Evolutionary conservation across 2,113 vertebrate species (phyloP), one percentile per base, ranked within the genome.

Genomic region (Glareola pratincola): DNA sequence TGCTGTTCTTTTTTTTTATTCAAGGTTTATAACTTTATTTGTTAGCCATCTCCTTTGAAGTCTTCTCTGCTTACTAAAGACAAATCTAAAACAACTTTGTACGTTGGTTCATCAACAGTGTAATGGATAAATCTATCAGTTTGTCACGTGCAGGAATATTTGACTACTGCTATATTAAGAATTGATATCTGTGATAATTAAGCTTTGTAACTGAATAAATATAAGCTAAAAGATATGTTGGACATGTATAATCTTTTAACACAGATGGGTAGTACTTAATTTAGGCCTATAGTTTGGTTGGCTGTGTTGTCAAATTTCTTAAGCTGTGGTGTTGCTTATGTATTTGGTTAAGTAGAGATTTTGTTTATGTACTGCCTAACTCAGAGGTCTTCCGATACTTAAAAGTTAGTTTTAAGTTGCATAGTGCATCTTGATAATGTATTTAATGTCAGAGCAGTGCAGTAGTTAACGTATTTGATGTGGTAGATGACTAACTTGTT

Each of bases 321-420:
- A 74, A 68, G 2, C 5, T 81, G 11, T 0, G 0, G 5, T 27
- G 10, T 47, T 94, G 43, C 59, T 80, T 62, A 47, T 43, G 6
- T 91, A 6, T 79, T 88, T 92, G n/a, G n/a, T 73, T 81, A 80
- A 66, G 26, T 45, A 74, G 54, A 54, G 41, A 32, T 85, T 56
- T 82, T 88, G n/a, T 93, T 68, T 82, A 74, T 62, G 12, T 62
- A 27, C 32, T 83, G 37, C 39, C 18, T 80, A 78, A 34, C 26
- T 91, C 30, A 45, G 48, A 92, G 39, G 8, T 78, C 54, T 85
- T 95, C 34, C 22, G 62, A 2, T 57, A 37, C 37, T 36, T 85
- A 20, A 30, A 77, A 82, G 54, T 73, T 66, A 75, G 68, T 89
- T 77, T 53, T 27, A 43, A 87, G 48, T 83, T 82, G 13, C 34